Evolutionary conservation across 2,797 vertebrate genomes (phyloP).

Genomic region (Rhadinocentrus ornatus): DNA sequence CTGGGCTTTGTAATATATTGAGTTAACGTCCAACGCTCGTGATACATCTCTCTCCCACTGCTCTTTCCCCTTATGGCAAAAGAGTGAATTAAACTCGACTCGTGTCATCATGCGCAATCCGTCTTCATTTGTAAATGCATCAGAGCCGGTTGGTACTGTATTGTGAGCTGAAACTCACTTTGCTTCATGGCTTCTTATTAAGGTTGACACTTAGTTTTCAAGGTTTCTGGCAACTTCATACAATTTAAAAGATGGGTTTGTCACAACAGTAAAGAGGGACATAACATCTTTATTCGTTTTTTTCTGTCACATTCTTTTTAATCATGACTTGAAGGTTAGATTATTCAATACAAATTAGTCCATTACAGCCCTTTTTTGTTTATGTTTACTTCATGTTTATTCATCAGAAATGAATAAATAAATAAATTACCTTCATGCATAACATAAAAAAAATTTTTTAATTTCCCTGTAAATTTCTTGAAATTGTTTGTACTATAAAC

Average conservation of each 20-base stretch:
- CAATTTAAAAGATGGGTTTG: slow-evolving; percentile 50
- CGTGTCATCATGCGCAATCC: slow-evolving; percentile 73
- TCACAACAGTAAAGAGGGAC: slow-evolving; percentile 36
- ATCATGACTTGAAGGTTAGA: slow-evolving; percentile 14
- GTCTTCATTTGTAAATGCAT: slow-evolving; percentile 77
- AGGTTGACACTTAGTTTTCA: slow-evolving; percentile 54
- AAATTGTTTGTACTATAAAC: neutral
- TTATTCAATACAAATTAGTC: neutral
- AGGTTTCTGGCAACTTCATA: slow-evolving; percentile 64
- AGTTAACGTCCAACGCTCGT: slow-evolving; percentile 54
- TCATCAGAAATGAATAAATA: neutral
- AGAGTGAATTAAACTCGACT: slow-evolving; percentile 67
- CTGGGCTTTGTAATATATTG: slow-evolving; percentile 68
- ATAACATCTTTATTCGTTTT: slow-evolving; percentile 14
- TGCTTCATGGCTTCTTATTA: slow-evolving; percentile 58
- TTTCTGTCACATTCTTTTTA: slow-evolving; percentile 10
- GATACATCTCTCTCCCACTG: slow-evolving; percentile 47
- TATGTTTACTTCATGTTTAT: neutral
- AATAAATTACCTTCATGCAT: neutral
- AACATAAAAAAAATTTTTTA: neutral
- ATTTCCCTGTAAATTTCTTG: neutral
- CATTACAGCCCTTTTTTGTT: neutral
- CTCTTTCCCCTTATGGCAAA: slow-evolving; percentile 49
- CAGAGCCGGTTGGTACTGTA: slow-evolving; percentile 57
- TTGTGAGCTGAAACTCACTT: slow-evolving; percentile 63